Evolutionary conservation across 2,113 vertebrate genomes (phyloP).

Genomic region (Corythoichthys intestinalis): DNA sequence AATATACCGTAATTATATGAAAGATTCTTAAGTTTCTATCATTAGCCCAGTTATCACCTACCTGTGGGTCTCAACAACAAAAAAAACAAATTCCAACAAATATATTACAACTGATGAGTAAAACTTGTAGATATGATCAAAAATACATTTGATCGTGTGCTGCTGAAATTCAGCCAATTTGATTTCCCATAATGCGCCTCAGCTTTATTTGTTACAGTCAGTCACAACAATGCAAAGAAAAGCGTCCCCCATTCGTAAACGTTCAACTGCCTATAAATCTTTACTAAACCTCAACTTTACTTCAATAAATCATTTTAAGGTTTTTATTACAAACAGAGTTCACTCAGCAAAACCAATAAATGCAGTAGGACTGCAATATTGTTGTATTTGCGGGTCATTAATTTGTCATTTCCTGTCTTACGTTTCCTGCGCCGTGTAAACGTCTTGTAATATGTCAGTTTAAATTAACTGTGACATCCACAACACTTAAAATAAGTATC

Average conservation of each 20-base stretch:
- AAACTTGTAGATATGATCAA: background rate
- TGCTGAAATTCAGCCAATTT: too few species aligned
- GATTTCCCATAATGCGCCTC: background rate
- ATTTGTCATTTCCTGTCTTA: slow-evolving; percentile 4
- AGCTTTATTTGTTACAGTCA: background rate
- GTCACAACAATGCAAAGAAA: background rate
- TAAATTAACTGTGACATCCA: slow-evolving; percentile 9
- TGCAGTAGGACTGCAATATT: background rate
- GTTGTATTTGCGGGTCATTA: background rate
- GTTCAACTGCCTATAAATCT: background rate
- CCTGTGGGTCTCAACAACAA: too few species aligned
- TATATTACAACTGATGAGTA: background rate
- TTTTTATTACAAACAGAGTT: background rate
- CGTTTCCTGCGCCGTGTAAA: slow-evolving; percentile 1
- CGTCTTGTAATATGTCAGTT: background rate
- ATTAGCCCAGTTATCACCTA: background rate
- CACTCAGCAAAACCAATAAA: background rate
- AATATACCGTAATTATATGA: background rate
- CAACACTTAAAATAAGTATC: slow-evolving; percentile 2
- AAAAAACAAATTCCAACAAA: too few species aligned
- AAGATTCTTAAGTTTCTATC: background rate
- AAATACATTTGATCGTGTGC: background rate
- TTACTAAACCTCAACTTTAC: background rate
- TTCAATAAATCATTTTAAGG: too few species aligned
- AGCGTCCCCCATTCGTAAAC: background rate